Evolutionary conservation across 1,140 invertebrate genomes (phyloP).

Genomic region (Elymnias hypermnestra): DNA sequence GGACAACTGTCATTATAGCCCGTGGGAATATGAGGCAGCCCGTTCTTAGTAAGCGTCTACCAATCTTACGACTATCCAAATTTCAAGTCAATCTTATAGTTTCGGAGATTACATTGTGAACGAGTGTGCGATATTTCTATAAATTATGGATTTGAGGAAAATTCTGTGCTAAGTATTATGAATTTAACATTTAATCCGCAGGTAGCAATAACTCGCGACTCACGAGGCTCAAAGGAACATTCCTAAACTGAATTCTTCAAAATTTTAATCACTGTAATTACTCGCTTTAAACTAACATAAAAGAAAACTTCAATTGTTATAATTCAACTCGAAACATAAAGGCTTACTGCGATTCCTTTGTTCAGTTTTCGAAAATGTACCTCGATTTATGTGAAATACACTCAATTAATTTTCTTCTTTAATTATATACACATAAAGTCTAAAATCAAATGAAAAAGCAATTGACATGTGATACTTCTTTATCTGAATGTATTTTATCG

Average conservation of each 20-base stretch:
- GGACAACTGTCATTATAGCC: too few relatives aligned
- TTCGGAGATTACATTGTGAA: too few relatives aligned
- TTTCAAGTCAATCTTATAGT: too few relatives aligned
- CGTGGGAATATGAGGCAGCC: too few relatives aligned
- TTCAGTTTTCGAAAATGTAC: conserved; percentile 15
- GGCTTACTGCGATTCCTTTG: conserved; percentile 13
- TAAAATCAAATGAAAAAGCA: too few relatives aligned
- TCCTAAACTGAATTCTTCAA: conserved; percentile 7
- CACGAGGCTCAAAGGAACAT: conserved; percentile 4
- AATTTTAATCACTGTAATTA: conserved; percentile 14
- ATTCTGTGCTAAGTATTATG: too few relatives aligned
- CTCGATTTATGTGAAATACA: conserved; percentile 7
- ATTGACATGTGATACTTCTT: too few relatives aligned
- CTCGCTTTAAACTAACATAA: conserved; percentile 10
- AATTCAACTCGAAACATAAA: conserved; percentile 17
- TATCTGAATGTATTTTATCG: conserved; percentile 3
- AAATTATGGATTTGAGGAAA: too few relatives aligned
- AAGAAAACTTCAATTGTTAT: conserved; percentile 17
- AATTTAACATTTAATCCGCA: conserved; percentile 1
- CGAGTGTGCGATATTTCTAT: too few relatives aligned
- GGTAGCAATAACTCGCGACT: conserved; percentile 7
- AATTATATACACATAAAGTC: background rate
- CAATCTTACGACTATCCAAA: too few relatives aligned
- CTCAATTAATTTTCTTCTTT: conserved; percentile 1
- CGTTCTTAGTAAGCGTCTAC: too few relatives aligned